Conservation (phyloP, 1,140 invertebrate genomes). For the Lepidotrigona ventralis region DNA sequence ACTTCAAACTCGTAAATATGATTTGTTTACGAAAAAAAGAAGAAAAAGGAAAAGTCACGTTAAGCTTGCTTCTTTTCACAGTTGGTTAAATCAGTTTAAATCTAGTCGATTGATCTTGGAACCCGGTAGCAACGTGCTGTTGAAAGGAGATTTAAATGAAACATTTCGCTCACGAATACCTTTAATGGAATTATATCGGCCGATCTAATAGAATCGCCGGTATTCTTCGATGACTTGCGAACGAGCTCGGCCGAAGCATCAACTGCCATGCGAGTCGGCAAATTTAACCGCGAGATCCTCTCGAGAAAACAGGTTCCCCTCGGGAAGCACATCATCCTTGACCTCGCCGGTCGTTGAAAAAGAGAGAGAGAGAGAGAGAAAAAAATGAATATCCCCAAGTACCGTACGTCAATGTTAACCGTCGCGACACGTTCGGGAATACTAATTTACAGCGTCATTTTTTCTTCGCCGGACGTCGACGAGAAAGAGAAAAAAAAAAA, state of each 20-base stretch:
- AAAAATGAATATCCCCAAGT: constrained; percentile 7
- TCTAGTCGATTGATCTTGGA: background rate
- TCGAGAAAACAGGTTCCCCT: constrained; percentile 39
- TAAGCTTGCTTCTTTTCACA: background rate
- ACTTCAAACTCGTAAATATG: too few relatives aligned
- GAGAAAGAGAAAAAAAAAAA: background rate
- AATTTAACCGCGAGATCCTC: constrained; percentile 33
- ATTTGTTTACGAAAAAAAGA: too few relatives aligned
- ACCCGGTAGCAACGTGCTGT: background rate
- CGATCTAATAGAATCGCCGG: background rate
- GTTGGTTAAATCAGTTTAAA: background rate
- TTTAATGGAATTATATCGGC: background rate
- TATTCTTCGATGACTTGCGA: constrained; percentile 12
- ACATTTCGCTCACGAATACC: background rate
- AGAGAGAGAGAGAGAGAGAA: background rate
- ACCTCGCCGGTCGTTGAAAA: constrained; percentile 7
- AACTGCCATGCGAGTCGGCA: constrained; percentile 30
- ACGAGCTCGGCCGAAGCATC: background rate
- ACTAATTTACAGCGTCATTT: constrained; percentile 21
- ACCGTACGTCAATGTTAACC: constrained; percentile 28
- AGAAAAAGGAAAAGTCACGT: too few relatives aligned
- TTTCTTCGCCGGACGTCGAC: background rate
- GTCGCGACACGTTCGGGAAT: background rate
- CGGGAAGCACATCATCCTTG: constrained; percentile 41
- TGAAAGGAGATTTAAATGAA: background rate